These are phyloP conservation scores for Gymnoscopelus microlampas DNA, from an alignment of 2,797 vertebrate genomes.

Conservation along the genomic window DNA sequence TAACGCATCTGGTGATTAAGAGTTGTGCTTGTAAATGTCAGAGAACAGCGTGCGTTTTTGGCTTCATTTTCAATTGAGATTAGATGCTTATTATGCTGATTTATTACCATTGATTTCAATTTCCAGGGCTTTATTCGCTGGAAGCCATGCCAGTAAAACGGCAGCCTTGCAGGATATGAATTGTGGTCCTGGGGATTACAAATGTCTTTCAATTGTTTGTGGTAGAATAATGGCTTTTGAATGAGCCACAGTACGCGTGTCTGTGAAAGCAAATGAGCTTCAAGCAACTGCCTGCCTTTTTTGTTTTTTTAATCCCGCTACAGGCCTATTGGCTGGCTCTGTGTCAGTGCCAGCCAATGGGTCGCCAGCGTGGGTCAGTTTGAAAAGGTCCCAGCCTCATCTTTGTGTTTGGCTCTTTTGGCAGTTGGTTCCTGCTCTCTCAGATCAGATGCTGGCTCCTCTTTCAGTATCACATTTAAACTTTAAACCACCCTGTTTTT, in stretches of 20 bases:
- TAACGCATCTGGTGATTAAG: slow-evolving; percentile 65
- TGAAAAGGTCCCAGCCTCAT: slow-evolving; percentile 39
- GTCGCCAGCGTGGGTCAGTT: slow-evolving; percentile 50
- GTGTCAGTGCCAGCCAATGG: slow-evolving; percentile 51
- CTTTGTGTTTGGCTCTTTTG: slow-evolving; percentile 53
- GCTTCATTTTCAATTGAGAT: slow-evolving; percentile 44
- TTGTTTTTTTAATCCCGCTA: slow-evolving; percentile 51
- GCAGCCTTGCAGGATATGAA: slow-evolving; percentile 56
- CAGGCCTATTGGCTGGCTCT: slow-evolving; percentile 52
- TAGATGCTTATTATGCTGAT: slow-evolving; percentile 73
- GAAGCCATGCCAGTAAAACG: slow-evolving; percentile 63
- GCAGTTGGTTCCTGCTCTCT: slow-evolving; percentile 47
- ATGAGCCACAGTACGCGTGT: slow-evolving; percentile 43
- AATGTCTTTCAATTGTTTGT: slow-evolving; percentile 61
- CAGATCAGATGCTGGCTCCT: slow-evolving; percentile 36
- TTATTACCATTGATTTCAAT: slow-evolving; percentile 77
- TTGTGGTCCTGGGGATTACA: slow-evolving; percentile 67
- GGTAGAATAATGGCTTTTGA: slow-evolving; percentile 51
- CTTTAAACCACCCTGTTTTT: slow-evolving; percentile 61
- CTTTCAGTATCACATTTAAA: slow-evolving; percentile 70
- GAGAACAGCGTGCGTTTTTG: slow-evolving; percentile 48
- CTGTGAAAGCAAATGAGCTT: slow-evolving; percentile 45
- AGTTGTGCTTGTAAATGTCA: slow-evolving; percentile 68
- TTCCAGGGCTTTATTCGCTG: slow-evolving; percentile 68
- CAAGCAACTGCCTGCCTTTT: slow-evolving; percentile 34